A percentile compares a stretch with the other conserved stretches of the same genome.
Evolutionary conservation across 2,113 vertebrate genomes (phyloP).

Genomic region (Columba janthina): DNA sequence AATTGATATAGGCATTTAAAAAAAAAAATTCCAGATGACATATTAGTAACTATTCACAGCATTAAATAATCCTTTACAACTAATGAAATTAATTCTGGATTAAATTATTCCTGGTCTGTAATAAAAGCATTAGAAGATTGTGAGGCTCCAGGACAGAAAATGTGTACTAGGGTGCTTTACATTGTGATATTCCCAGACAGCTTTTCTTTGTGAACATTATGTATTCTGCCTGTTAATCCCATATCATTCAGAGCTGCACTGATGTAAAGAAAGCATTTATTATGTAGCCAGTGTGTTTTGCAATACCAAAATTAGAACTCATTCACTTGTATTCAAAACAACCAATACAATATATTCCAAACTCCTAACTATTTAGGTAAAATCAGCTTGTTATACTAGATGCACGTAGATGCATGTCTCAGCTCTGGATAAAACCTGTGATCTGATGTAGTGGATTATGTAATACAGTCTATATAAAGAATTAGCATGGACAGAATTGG

Average conservation of each 20-base stretch:
- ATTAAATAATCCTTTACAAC: constrained; percentile 10
- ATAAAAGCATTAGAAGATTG: constrained; percentile 15
- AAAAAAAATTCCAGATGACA: neutral
- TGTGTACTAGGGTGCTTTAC: neutral
- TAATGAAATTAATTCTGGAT: neutral
- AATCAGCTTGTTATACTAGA: neutral
- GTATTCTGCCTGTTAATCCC: neutral
- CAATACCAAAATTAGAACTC: neutral
- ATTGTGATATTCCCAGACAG: neutral
- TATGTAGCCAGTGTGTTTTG: neutral
- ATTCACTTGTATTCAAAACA: neutral
- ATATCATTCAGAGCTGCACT: neutral
- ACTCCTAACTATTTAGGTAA: neutral
- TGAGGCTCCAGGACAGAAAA: neutral
- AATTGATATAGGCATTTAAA: neutral
- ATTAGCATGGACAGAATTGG: neutral
- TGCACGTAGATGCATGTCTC: neutral
- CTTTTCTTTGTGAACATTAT: neutral
- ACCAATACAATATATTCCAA: neutral
- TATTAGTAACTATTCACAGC: neutral
- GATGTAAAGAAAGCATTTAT: neutral
- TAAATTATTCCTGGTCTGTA: neutral
- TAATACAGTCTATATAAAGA: neutral
- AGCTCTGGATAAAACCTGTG: neutral
- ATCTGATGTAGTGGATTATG: neutral